Percentiles rank a stretch among this genome's conserved stretches.
These are phyloP conservation scores for Agonum fuliginosum DNA, from an alignment of 2,888 invertebrate genomes.

Conservation along the genomic window DNA sequence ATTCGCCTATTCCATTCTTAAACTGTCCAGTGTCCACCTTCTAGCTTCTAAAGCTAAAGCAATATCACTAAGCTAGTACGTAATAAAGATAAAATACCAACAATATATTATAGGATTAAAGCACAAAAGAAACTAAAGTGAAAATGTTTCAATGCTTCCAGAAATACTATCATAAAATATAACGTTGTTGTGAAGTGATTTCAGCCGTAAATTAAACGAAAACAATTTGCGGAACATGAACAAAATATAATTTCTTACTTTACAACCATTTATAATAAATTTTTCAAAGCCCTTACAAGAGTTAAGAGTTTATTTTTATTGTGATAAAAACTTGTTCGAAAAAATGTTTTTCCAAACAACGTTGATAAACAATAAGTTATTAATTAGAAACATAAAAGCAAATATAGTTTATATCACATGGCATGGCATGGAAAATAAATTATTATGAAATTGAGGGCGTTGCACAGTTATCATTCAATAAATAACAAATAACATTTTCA, in stretches of 20 bases:
- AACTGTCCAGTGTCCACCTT: not conserved
- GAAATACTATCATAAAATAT: too few species aligned
- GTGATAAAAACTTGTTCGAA: too few species aligned
- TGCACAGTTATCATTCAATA: not conserved
- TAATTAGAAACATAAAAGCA: not conserved
- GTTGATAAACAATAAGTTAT: too few species aligned
- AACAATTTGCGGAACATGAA: too few species aligned
- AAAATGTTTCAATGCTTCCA: too few species aligned
- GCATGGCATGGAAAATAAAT: slow-evolving; percentile 1
- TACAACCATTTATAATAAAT: too few species aligned
- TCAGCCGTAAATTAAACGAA: too few species aligned
- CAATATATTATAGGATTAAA: not conserved
- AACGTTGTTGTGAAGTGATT: too few species aligned
- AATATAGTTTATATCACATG: not conserved
- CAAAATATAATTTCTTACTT: too few species aligned
- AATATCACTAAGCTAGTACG: not conserved
- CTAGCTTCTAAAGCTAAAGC: not conserved
- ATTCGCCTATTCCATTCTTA: not conserved
- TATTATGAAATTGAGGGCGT: not conserved
- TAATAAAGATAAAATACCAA: not conserved
- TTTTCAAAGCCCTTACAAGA: too few species aligned
- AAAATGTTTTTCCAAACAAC: too few species aligned
- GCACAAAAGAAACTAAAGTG: not conserved
- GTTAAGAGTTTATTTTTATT: too few species aligned
- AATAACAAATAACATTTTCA: not conserved